Evolutionary conservation across 37 sponge, comb jelly and placozoan species (phyloP).

Genomic region (Chondrilla cf. caribensis): DNA sequence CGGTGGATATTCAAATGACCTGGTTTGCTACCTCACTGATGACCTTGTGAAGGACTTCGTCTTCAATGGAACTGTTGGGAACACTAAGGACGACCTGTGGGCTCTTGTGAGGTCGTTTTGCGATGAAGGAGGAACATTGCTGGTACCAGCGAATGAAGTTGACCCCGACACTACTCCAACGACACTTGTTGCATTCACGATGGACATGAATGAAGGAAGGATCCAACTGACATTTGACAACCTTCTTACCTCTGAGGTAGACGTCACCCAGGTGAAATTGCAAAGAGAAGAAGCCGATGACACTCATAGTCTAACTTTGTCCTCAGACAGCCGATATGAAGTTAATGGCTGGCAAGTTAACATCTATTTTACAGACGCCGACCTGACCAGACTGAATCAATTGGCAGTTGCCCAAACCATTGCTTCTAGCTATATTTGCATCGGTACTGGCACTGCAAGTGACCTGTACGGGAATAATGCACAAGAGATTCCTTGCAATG

Average conservation of each 20-base stretch:
- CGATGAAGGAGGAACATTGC: background rate
- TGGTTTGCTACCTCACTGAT: background rate
- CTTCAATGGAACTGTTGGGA: background rate
- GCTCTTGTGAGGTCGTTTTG: background rate
- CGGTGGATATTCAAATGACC: background rate
- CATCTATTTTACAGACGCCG: background rate
- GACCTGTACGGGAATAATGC: background rate
- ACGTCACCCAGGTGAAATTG: background rate
- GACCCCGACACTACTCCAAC: background rate
- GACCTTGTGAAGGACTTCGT: background rate
- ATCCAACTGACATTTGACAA: constrained; percentile 8
- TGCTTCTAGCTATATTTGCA: background rate
- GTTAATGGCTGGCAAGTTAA: background rate
- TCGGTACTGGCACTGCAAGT: background rate
- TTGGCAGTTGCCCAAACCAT: background rate
- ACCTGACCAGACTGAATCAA: background rate
- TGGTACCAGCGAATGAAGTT: background rate
- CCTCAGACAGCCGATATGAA: background rate
- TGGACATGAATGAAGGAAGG: background rate
- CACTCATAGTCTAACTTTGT: background rate
- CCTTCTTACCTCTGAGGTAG: background rate
- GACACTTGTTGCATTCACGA: background rate
- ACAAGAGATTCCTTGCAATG: background rate
- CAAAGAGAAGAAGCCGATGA: background rate
- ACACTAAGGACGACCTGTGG: background rate